Evolutionary conservation across 2,888 invertebrate genomes (phyloP).

Genomic region (Andrena hattorfiana): DNA sequence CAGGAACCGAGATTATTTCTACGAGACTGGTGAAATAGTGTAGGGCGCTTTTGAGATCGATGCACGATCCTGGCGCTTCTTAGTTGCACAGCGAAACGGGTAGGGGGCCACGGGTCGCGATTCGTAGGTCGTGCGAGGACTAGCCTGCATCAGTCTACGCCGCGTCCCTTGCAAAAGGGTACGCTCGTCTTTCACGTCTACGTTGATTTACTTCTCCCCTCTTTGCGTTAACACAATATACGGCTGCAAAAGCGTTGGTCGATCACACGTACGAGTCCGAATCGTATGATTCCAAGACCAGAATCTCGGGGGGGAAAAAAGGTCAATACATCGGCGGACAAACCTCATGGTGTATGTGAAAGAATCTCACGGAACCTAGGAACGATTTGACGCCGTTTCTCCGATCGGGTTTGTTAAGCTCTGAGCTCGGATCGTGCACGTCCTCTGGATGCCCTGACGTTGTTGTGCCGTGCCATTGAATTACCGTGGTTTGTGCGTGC

Average conservation of each 20-base stretch:
- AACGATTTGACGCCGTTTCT: constrained; percentile 56
- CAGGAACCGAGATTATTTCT: not conserved
- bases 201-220: constrained; percentile 49
- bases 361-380: constrained; percentile 44
- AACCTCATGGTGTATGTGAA: constrained; percentile 46
- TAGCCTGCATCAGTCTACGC: constrained; percentile 75
- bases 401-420: not conserved
- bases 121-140: constrained; percentile 77
- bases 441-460: not conserved
- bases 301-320: constrained; percentile 12
- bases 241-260: constrained; percentile 22
- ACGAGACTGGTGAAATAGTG: not conserved
- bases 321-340: constrained; percentile 17
- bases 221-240: constrained; percentile 37
- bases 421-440: not conserved
- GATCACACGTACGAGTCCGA: constrained; percentile 8
- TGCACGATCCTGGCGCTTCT: constrained; percentile 67
- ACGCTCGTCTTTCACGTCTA: constrained; percentile 67
- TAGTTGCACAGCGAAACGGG: constrained; percentile 67
- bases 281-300: not conserved
- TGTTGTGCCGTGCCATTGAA: constrained; percentile 18
- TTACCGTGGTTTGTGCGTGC: constrained; percentile 26
- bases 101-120: constrained; percentile 75
- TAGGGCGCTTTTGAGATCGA: constrained; percentile 31
- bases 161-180: constrained; percentile 76